Conservation (phyloP, 2,113 vertebrate genomes). For the Cranoglanis bouderius region DNA sequence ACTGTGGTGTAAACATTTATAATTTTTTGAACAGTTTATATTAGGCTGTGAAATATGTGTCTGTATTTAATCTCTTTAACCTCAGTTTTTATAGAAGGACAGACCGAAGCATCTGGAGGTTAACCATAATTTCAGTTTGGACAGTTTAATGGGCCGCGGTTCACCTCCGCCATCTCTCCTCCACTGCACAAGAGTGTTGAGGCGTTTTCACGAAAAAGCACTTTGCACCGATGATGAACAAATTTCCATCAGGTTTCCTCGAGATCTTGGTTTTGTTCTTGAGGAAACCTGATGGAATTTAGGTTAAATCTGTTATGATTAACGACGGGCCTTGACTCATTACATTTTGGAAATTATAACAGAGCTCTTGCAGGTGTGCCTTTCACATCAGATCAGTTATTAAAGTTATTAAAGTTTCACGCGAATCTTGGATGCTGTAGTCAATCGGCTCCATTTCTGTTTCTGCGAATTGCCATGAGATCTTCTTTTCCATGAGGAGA, state of each 20-base stretch:
- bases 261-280: slow-evolving; percentile 44
- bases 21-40: slow-evolving; percentile 21
- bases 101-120: slow-evolving; percentile 68
- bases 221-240: slow-evolving; percentile 67
- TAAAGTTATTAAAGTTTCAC: neutral
- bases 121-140: slow-evolving; percentile 69
- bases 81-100: slow-evolving; percentile 71
- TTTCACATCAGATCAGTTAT: slow-evolving; percentile 38
- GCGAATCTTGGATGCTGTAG: neutral
- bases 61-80: slow-evolving; percentile 45
- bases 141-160: slow-evolving; percentile 61
- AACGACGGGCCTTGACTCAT: neutral
- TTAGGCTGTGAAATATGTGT: neutral
- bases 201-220: slow-evolving; percentile 70
- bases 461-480: slow-evolving; percentile 70
- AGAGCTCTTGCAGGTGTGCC: slow-evolving; percentile 22
- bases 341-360: slow-evolving; percentile 10
- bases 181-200: slow-evolving; percentile 53
- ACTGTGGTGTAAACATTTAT: neutral
- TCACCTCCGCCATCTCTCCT: slow-evolving; percentile 69
- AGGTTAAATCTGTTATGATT: neutral
- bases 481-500: slow-evolving; percentile 64
- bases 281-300: neutral
- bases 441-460: slow-evolving; percentile 48
- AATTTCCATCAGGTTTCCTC: slow-evolving; percentile 68